phyloP scores from a whole-genome alignment of 2,113 vertebrate genomes.

The Kobus ellipsiprymnus region DNA sequence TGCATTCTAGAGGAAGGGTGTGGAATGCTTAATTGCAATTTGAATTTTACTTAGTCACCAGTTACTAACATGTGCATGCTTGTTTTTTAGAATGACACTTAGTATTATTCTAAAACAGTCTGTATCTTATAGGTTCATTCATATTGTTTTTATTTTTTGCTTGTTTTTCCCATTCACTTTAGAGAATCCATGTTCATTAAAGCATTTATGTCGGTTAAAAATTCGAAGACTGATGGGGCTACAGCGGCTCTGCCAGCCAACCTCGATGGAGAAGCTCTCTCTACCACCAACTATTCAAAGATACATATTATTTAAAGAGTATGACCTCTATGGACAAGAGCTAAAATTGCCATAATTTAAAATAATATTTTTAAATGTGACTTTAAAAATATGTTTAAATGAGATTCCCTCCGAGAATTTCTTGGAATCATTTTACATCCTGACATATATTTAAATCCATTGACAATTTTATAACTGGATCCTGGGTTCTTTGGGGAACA shows the following conservation, averaged over 20 bases:
- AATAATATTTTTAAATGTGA: background rate
- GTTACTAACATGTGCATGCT: background rate
- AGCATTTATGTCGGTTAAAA: conserved; percentile 86
- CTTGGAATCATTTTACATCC: conserved; percentile 20
- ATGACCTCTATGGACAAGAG: conserved; percentile 83
- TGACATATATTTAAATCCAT: conserved; percentile 27
- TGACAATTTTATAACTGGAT: background rate
- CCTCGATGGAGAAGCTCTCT: conserved; percentile 75
- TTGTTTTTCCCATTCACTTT: conserved; percentile 16
- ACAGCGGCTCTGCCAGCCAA: conserved; percentile 76
- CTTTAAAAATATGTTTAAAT: conserved; percentile 19
- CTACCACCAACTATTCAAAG: conserved; percentile 83
- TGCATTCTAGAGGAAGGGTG: background rate
- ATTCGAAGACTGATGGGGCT: conserved; percentile 85
- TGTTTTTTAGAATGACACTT: background rate
- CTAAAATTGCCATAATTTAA: conserved; percentile 66
- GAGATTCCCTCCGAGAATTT: conserved; percentile 46
- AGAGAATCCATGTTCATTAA: conserved; percentile 87
- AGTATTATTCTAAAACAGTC: background rate
- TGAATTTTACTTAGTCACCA: conserved; percentile 13
- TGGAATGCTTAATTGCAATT: background rate
- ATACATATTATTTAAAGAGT: conserved; percentile 88
- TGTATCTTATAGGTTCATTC: background rate
- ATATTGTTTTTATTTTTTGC: background rate
- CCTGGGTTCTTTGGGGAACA: conserved; percentile 1